Conservation (phyloP, 2,888 invertebrate species). For the Sipha maydis region DNA sequence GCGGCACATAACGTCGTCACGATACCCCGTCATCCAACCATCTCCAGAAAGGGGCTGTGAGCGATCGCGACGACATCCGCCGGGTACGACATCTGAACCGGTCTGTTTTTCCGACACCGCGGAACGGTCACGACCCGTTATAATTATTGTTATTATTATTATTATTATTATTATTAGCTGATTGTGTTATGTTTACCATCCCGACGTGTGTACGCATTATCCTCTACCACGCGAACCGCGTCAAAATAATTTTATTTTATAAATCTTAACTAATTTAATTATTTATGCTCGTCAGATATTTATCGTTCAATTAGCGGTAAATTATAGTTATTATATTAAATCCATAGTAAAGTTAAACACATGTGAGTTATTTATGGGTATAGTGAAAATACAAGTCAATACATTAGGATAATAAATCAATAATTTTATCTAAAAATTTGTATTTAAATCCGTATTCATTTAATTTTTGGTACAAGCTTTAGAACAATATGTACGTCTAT, state of each 20-base stretch:
- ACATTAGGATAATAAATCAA: not conserved
- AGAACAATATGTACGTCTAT: not conserved
- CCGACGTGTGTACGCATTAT: too few species aligned
- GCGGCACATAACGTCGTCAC: too few species aligned
- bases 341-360: not conserved
- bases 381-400: not conserved
- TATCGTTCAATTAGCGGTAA: not conserved
- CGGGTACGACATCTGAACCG: too few species aligned
- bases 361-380: not conserved
- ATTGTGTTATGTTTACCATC: too few species aligned
- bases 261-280: slow-evolving; percentile 4
- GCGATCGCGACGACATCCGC: too few species aligned
- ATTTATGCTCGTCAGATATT: not conserved
- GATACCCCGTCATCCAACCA: too few species aligned
- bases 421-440: not conserved
- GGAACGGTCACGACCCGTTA: too few species aligned
- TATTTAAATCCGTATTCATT: not conserved
- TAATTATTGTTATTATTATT: too few species aligned
- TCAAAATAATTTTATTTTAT: not conserved
- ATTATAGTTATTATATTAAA: not conserved
- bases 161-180: too few species aligned
- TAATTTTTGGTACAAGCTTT: not conserved
- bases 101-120: too few species aligned
- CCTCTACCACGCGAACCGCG: too few species aligned
- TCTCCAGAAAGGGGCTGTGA: too few species aligned